A percentile compares a stretch with the other conserved stretches of the same genome.
Conservation (phyloP, 2,797 vertebrate species). For the Galagoides demidoff region DNA sequence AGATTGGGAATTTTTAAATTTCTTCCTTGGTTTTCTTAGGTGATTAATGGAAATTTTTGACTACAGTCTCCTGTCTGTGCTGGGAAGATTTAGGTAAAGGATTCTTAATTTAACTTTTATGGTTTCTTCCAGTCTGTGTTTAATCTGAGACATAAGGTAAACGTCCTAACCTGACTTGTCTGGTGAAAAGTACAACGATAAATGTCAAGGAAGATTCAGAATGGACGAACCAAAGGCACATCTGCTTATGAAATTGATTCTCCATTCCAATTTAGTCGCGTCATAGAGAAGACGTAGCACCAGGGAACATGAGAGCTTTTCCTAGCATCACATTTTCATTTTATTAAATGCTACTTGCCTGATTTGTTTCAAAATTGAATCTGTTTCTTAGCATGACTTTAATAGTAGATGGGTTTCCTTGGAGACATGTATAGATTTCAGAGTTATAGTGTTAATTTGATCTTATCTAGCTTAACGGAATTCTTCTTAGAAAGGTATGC, state of each 20-base stretch:
- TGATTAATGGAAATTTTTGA: background rate
- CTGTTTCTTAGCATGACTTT: constrained; percentile 47
- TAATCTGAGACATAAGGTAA: constrained; percentile 4
- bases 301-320: constrained; percentile 6
- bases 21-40: constrained; percentile 30
- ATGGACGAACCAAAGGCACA: background rate
- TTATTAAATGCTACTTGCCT: constrained; percentile 63
- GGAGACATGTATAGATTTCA: constrained; percentile 51
- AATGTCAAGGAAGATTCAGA: constrained; percentile 17
- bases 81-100: background rate
- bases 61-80: background rate
- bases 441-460: constrained; percentile 26
- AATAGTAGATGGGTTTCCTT: constrained; percentile 68
- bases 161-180: background rate
- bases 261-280: background rate
- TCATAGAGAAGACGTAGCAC: background rate
- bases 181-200: background rate
- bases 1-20: background rate
- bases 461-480: constrained; percentile 14
- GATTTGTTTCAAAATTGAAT: constrained; percentile 63
- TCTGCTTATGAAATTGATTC: background rate
- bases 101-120: background rate
- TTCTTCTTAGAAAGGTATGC: constrained; percentile 43
- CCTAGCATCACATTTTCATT: constrained; percentile 50
- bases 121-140: background rate